Base-by-base conservation (phyloP, 2,888 invertebrate species). In the Agrochola lychnidis region DNA sequence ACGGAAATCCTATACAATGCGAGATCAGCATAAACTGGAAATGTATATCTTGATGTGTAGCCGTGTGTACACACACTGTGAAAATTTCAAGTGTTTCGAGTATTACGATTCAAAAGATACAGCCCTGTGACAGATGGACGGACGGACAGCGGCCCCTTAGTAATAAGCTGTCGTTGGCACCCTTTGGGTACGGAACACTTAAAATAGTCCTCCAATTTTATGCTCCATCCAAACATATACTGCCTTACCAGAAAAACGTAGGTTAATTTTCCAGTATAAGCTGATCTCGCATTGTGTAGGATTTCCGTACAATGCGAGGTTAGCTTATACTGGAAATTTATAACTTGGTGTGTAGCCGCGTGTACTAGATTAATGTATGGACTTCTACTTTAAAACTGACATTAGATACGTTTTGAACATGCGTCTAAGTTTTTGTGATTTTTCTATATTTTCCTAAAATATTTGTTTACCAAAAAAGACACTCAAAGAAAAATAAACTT, bases 391-490 rank as follows among this genome's bases (percentile, higher is more conserved):
- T 45, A 5, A 42, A 42, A 42, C 25, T 5, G 19, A 25, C 6
- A 64, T 64, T n/a, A 19, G 6, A 64, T 45, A 45, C 1, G 19
- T 12, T 42, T 40, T 69, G 1, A 14, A 25, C 40, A 42, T 30
- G 22, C 16, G 10, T 7, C 30, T 14, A 22, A 22, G 42, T 30
- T 16, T 25, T n/a, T 45, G n/a, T 48, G 19, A 30, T 1, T 30
- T 30, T 36, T 36, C 36, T 25, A 12, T 6, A 10, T 56, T 22
- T 62, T 12, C 12, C 16, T 68, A 19, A 42, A 42, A 56, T 25
- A 51, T 57, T 51, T 30, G 57, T 69, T 61, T 45, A 19, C 25
- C 36, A 40, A 53, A 66, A 59, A 51, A 68, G 51, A 22, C n/a
- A 30, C 14, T 7, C 22, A 3, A 30, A n/a, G 16, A 51, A 42